Percentiles rank a stretch among this genome's conserved stretches.
phyloP scores from a whole-genome alignment of 2,797 vertebrate genomes.

The Austrolebias charrua region DNA sequence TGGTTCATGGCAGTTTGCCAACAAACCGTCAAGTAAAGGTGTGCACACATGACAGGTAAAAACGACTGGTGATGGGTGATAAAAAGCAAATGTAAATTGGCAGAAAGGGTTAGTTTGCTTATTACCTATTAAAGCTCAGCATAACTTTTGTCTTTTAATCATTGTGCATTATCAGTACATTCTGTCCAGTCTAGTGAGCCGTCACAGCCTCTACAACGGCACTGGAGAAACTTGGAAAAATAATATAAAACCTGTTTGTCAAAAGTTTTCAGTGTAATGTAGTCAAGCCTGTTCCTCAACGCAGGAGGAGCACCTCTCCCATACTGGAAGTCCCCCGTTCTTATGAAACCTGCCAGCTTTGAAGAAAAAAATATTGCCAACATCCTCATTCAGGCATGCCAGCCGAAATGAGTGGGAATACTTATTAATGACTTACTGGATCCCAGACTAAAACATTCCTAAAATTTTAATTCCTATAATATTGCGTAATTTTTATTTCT shows the following conservation, averaged over 20 bases:
- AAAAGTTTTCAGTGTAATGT: background rate
- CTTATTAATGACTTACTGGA: background rate
- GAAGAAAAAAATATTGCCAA: background rate
- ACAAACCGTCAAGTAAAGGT: too few relatives aligned
- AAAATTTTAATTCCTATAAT: too few relatives aligned
- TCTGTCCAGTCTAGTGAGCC: background rate
- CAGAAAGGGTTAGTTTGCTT: background rate
- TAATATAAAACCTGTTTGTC: background rate
- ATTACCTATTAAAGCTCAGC: background rate
- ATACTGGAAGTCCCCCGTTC: conserved; percentile 1
- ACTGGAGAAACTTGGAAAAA: background rate
- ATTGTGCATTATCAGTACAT: background rate
- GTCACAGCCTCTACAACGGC: background rate
- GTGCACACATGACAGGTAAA: too few relatives aligned
- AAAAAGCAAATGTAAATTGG: too few relatives aligned
- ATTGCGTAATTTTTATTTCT: too few relatives aligned
- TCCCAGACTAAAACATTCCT: background rate
- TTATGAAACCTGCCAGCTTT: background rate
- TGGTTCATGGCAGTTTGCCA: too few relatives aligned
- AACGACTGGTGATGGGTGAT: too few relatives aligned
- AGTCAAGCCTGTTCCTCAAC: background rate
- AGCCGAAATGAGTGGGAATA: background rate
- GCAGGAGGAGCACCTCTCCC: background rate
- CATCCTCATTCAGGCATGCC: background rate
- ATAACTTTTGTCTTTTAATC: too few relatives aligned